Evolutionary conservation across 2,888 invertebrate species (phyloP).

Genomic region (Mythimna ferrago): DNA sequence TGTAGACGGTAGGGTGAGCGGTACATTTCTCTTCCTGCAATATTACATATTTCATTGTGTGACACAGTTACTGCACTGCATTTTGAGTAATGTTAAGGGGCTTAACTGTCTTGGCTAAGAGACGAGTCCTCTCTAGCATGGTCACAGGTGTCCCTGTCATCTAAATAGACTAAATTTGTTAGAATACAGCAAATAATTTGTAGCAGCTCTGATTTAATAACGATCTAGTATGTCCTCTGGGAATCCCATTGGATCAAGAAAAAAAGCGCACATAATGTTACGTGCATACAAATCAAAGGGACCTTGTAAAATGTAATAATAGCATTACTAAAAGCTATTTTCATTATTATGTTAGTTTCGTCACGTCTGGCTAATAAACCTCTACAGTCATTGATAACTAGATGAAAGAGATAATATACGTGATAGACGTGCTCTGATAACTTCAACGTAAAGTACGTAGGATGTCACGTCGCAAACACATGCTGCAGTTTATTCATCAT

Average conservation of each 20-base stretch:
- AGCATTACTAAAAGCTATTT: neutral
- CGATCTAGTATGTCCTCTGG: too few species aligned
- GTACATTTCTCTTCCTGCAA: neutral
- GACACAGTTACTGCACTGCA: conserved; percentile 7
- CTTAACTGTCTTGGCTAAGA: conserved; percentile 11
- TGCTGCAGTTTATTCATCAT: conserved; percentile 1
- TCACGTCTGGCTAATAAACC: conserved; percentile 16
- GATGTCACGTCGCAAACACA: conserved; percentile 21
- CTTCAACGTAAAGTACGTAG: conserved; percentile 1
- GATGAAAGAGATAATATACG: conserved; percentile 30
- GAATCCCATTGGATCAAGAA: too few species aligned
- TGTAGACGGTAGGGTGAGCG: conserved; percentile 1
- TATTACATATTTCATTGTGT: neutral
- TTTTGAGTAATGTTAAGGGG: conserved; percentile 23
- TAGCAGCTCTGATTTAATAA: conserved; percentile 8
- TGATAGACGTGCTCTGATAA: conserved; percentile 49
- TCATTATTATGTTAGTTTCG: conserved; percentile 7
- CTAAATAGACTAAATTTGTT: conserved; percentile 24
- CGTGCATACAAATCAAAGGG: neutral
- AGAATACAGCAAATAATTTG: conserved; percentile 9
- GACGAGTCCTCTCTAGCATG: neutral
- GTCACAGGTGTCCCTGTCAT: conserved; percentile 21
- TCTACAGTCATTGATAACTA: conserved; percentile 28
- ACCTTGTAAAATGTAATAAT: neutral
- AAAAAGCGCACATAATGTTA: too few species aligned